Evolutionary conservation across 1,140 invertebrate genomes (phyloP), one percentile per base, ranked within the genome.

Genomic region (Aporrectodea caliginosa): DNA sequence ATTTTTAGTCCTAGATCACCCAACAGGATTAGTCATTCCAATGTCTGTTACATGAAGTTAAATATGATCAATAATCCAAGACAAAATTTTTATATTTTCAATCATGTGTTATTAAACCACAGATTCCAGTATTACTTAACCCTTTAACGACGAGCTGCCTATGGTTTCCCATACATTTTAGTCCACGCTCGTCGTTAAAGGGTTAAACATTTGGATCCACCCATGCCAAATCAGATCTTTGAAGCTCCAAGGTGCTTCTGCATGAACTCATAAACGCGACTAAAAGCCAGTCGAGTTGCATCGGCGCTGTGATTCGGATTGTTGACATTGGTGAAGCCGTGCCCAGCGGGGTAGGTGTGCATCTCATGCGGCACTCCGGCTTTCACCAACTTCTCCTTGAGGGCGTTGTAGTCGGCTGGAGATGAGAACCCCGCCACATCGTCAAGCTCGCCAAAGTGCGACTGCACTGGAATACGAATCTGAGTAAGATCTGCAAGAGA

Each of bases 401-500:
- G 27, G 70, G 70, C 43, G 43, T 78, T 68, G n/a, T 82, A 78
- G 70, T 79, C 80, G 71, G 75, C 78, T 1, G 79, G 78, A 22
- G 77, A 69, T 0, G 83, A 83, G 35, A 84, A 83, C 1, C 82
- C 82, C 12, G 43, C 79, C 16, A 78, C 78, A n/a, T 81, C 76
- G 80, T 87, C 86, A 0, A 80, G 75, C 16, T 82, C 82, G 27
- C 82, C 86, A 79, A 86, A 87, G 77, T 87, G 85, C 30, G 84
- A 84, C 78, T 87, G 86, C 0, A 87, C 22, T 2, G 85, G 85
- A 31, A 83, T 80, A 32, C 73, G 83, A 34, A 86, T 86, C 29
- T 82, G 84, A 14, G 82, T 80, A 12, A 85, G 69, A 72, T 87
- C 85, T 77, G 82, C 83, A 32, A 84, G 78, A 12, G 77, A 69